Base-by-base conservation (phyloP, 2,888 invertebrate species). In the Teleogryllus oceanicus region DNA sequence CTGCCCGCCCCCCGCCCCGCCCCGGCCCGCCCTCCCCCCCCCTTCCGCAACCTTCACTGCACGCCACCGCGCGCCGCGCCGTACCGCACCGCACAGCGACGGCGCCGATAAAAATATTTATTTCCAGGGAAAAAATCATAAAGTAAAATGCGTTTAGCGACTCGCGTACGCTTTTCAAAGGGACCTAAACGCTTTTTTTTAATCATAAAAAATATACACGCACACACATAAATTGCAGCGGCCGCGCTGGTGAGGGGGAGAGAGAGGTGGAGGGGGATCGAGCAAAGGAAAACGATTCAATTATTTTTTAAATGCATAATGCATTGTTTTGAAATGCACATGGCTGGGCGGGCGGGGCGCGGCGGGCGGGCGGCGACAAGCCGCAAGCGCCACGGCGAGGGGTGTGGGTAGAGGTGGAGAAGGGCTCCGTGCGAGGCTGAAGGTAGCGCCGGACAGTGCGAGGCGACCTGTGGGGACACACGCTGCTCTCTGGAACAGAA, bases 121-220 rank as follows among this genome's bases (percentile, higher is more conserved):
- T 62, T 62, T 62, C 62, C 13, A 13, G 62, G n/a, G 62, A 62
- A 62, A 62, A 62, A 62, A 62, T 62, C 62, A 62, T 62, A 62
- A 62, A 62, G 62, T 62, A 62, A 62, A 62, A 62, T 62, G 62
- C 62, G 62, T 62, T n/a, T 13, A 13, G n/a, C 62, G n/a, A n/a
- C n/a, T 18, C 62, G 62, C 62, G 62, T 62, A n/a, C 16, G 62
- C 62, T 62, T 62, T 62, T 62, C 16, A 62, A 62, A 62, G 62
- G n/a, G 62, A 62, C 62, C 13, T n/a, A 62, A 62, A 62, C 62
- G 62, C n/a, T 62, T 37, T 37, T 24, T 62, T 62, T 62, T 62
- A 62, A 62, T 62, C 62, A 62, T 62, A 62, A 62, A 62, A 62
- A 62, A 62, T 62, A 62, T 62, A 62, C 62, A 62, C 62, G 62